phyloP scores from a whole-genome alignment of 2,888 invertebrate species.

The Callinectes sapidus region DNA sequence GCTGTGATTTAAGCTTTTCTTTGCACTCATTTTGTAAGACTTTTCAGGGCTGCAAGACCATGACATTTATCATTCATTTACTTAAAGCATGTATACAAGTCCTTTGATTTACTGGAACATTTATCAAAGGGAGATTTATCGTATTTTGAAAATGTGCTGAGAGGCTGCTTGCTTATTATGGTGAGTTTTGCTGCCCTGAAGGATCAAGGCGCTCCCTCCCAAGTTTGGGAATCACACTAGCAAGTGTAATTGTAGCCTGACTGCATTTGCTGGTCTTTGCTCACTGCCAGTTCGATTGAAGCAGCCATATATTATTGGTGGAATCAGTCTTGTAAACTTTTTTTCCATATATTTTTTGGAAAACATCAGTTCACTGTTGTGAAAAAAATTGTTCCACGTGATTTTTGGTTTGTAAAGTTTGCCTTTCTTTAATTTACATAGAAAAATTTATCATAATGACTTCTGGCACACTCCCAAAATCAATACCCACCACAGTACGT shows the following conservation, averaged over 20 bases:
- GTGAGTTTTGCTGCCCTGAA: constrained; percentile 10
- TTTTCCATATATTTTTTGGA: neutral
- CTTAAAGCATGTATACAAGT: constrained; percentile 9
- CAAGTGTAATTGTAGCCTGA: neutral
- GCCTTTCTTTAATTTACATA: neutral
- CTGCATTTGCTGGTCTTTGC: neutral
- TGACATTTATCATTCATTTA: neutral
- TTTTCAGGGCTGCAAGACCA: constrained; percentile 52
- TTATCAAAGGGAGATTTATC: neutral
- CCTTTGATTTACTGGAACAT: constrained; percentile 27
- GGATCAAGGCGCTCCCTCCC: neutral
- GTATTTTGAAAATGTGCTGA: neutral
- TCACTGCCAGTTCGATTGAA: neutral
- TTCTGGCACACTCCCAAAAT: neutral
- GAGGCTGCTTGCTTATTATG: neutral
- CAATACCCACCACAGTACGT: constrained; percentile 22
- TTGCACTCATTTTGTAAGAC: constrained; percentile 17
- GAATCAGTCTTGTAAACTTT: neutral
- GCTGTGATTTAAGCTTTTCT: constrained; percentile 36
- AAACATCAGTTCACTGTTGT: neutral
- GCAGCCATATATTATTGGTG: neutral
- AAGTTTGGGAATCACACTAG: neutral
- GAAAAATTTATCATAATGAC: neutral
- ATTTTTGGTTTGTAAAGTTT: neutral
- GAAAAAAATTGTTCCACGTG: no score